Percentiles rank a stretch among this genome's conserved stretches.
Evolutionary conservation across 2,888 invertebrate genomes (phyloP).

Genomic region (Hemistola chrysoprasaria): DNA sequence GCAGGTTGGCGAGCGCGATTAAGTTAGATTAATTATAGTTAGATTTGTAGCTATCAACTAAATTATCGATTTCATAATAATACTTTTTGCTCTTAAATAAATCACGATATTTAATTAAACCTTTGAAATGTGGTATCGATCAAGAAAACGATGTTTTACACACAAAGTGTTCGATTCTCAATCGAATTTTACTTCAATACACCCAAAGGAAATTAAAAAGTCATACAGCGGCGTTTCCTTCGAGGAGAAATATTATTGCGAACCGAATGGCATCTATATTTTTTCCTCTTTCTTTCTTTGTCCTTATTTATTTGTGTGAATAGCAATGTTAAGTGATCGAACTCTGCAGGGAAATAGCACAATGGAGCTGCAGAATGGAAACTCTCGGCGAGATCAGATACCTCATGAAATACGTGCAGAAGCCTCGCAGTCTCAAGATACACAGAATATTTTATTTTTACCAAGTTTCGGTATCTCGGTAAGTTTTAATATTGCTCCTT

Average conservation of each 20-base stretch:
- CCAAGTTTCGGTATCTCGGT: slow-evolving; percentile 33
- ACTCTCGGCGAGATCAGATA: slow-evolving; percentile 32
- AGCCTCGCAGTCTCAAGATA: slow-evolving; percentile 21
- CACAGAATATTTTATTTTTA: slow-evolving; percentile 32
- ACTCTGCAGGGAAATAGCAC: slow-evolving; percentile 30
- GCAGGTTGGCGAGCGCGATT: too few species aligned
- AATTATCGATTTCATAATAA: too few species aligned
- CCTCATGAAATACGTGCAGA: slow-evolving; percentile 30
- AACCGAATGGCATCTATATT: slow-evolving; percentile 19
- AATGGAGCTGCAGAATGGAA: slow-evolving; percentile 28
- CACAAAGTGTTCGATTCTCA: slow-evolving; percentile 13
- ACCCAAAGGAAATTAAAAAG: slow-evolving; percentile 26
- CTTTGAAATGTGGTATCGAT: not conserved
- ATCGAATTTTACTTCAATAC: slow-evolving; percentile 15
- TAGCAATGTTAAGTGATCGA: slow-evolving; percentile 33
- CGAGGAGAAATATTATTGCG: slow-evolving; percentile 15
- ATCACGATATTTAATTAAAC: too few species aligned
- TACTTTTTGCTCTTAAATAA: too few species aligned
- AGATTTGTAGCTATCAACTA: too few species aligned
- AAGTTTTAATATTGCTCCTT: slow-evolving; percentile 47
- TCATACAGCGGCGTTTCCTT: slow-evolving; percentile 21
- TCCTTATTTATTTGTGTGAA: slow-evolving; percentile 31
- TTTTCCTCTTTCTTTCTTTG: slow-evolving; percentile 14
- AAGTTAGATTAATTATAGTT: too few species aligned
- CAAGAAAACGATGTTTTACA: not conserved